Evolutionary conservation across 2,797 vertebrate genomes (phyloP).

Genomic region (Brachyrhaphis roseni): DNA sequence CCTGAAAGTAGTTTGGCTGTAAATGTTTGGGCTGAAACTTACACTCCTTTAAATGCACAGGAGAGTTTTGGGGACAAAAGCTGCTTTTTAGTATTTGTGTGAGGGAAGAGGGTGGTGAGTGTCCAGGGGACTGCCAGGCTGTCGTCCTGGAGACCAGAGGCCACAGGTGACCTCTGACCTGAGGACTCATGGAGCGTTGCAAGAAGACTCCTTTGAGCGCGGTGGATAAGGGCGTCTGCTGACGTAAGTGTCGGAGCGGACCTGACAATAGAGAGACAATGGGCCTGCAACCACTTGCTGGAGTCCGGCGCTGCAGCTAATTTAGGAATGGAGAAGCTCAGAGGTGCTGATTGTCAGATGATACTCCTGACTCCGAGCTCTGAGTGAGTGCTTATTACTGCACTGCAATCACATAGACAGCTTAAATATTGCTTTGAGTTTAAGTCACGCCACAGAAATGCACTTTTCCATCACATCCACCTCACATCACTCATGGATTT

Average conservation of each 20-base stretch:
- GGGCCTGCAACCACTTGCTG: constrained; percentile 37
- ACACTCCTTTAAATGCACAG: constrained; percentile 64
- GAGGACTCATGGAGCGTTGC: constrained; percentile 54
- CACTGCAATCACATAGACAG: constrained; percentile 39
- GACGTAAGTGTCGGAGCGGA: constrained; percentile 53
- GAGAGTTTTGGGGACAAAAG: constrained; percentile 72
- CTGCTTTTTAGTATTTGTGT: constrained; percentile 34
- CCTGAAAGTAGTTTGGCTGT: constrained; percentile 55
- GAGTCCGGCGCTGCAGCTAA: constrained; percentile 38
- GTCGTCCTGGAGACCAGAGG: constrained; percentile 83
- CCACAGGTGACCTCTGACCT: constrained; percentile 80
- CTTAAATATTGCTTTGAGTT: constrained; percentile 58
- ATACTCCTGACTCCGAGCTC: constrained; percentile 12
- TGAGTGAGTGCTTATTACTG: constrained; percentile 25
- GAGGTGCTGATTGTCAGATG: constrained; percentile 29
- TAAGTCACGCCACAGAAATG: constrained; percentile 54
- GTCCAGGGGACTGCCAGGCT: constrained; percentile 69
- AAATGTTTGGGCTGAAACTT: constrained; percentile 66
- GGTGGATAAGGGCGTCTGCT: constrained; percentile 47
- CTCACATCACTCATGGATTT: constrained; percentile 28
- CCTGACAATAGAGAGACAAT: constrained; percentile 57
- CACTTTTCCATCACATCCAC: constrained; percentile 24
- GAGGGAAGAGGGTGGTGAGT: constrained; percentile 12
- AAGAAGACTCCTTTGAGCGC: constrained; percentile 54
- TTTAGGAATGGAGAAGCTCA: constrained; percentile 28